A percentile compares a stretch with the other conserved stretches of the same genome.
phyloP scores from a whole-genome alignment of 2,797 vertebrate genomes.

The Sparidentex hasta region DNA sequence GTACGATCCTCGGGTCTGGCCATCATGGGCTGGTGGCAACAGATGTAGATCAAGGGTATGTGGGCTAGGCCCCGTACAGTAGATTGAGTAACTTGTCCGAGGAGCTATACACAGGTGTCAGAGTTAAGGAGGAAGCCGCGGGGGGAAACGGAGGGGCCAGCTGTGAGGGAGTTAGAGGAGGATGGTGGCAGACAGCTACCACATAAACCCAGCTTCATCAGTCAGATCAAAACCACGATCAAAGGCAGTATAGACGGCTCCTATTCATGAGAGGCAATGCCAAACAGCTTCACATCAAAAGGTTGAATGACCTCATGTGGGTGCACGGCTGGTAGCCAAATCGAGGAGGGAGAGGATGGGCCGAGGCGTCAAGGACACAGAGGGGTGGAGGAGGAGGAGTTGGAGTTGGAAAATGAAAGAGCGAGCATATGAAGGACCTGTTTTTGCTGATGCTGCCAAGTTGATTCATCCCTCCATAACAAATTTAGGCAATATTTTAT shows the following conservation, averaged over 20 bases:
- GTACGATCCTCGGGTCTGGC: constrained; percentile 45
- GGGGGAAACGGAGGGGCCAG: constrained; percentile 49
- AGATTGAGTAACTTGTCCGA: constrained; percentile 58
- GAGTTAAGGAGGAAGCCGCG: constrained; percentile 52
- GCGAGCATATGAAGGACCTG: background rate
- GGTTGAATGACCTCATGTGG: constrained; percentile 60
- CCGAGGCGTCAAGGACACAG: constrained; percentile 60
- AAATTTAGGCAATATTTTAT: background rate
- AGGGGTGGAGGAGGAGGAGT: constrained; percentile 18
- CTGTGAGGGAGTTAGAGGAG: constrained; percentile 57
- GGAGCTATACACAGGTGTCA: constrained; percentile 62
- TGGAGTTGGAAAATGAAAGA: constrained; percentile 39
- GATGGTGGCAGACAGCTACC: constrained; percentile 45
- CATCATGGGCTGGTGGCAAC: constrained; percentile 66
- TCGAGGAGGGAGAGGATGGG: constrained; percentile 48
- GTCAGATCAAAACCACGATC: constrained; percentile 51
- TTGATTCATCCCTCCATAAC: background rate
- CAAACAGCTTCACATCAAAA: constrained; percentile 71
- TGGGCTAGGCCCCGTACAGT: constrained; percentile 38
- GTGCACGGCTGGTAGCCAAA: constrained; percentile 48
- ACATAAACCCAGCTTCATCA: constrained; percentile 54
- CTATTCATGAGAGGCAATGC: constrained; percentile 41
- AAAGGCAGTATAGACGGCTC: constrained; percentile 56
- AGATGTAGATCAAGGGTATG: constrained; percentile 61
- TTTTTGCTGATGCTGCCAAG: background rate